A percentile compares a stretch with the other conserved stretches of the same genome.
These are phyloP conservation scores for Equus przewalskii DNA, from an alignment of 2,113 vertebrate species.

Conservation along the genomic window DNA sequence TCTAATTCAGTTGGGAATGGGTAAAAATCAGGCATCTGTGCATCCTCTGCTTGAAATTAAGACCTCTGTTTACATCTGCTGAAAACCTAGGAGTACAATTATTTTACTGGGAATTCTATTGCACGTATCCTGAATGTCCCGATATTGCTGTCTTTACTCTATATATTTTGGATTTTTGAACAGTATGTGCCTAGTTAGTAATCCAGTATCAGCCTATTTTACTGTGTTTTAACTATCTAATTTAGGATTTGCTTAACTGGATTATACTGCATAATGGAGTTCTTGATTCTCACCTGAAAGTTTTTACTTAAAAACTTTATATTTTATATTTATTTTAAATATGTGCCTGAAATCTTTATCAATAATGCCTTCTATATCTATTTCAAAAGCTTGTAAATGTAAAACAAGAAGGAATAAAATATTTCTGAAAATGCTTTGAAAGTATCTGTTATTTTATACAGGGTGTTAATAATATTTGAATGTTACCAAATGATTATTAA, in stretches of 20 bases:
- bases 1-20: not conserved
- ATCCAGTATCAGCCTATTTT: not conserved
- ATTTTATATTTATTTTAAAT: conserved; percentile 3
- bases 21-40: not conserved
- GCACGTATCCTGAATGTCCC: not conserved
- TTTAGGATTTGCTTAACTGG: not conserved
- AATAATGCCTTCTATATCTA: not conserved
- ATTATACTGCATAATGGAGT: not conserved
- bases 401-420: not conserved
- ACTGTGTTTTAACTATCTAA: not conserved
- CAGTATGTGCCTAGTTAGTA: not conserved
- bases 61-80: not conserved
- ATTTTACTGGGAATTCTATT: not conserved
- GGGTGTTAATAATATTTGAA: not conserved
- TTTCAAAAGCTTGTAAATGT: not conserved
- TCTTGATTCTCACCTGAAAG: not conserved
- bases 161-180: not conserved
- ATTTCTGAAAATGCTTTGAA: conserved; percentile 1
- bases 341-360: not conserved
- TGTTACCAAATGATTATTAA: not conserved
- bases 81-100: not conserved
- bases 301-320: not conserved
- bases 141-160: not conserved
- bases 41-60: not conserved
- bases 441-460: not conserved